Conservation (phyloP, 2,888 invertebrate species). For the Heliconius cydno region DNA sequence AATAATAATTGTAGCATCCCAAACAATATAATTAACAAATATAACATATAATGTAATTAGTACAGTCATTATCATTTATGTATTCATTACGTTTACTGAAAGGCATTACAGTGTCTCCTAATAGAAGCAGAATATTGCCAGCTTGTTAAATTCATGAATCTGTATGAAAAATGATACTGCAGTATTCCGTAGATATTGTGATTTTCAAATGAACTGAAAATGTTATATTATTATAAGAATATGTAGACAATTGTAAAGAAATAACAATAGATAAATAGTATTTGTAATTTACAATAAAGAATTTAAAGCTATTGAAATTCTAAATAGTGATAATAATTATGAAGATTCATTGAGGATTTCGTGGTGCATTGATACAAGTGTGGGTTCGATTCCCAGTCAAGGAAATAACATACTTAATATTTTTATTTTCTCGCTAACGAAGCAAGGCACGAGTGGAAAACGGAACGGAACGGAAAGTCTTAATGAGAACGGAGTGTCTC, state of each 20-base stretch:
- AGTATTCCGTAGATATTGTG: slow-evolving; percentile 18
- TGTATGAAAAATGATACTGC: slow-evolving; percentile 21
- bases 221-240: neutral
- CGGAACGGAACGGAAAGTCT: too few species aligned
- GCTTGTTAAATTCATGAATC: slow-evolving; percentile 41
- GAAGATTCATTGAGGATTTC: too few species aligned
- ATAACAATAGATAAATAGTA: neutral
- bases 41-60: neutral
- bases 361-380: too few species aligned
- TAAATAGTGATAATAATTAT: too few species aligned
- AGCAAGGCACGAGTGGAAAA: too few species aligned
- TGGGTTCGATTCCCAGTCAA: too few species aligned
- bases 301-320: neutral
- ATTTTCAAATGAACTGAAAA: slow-evolving; percentile 10
- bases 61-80: slow-evolving; percentile 12
- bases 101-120: slow-evolving; percentile 20
- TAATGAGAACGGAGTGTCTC: too few species aligned
- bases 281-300: neutral
- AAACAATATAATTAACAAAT: neutral
- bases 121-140: slow-evolving; percentile 34
- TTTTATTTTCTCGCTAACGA: too few species aligned
- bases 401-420: too few species aligned
- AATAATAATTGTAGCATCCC: neutral
- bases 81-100: neutral
- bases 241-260: neutral